Base-by-base conservation (phyloP, 2,888 invertebrate species). In the Syrista parreyssii region DNA sequence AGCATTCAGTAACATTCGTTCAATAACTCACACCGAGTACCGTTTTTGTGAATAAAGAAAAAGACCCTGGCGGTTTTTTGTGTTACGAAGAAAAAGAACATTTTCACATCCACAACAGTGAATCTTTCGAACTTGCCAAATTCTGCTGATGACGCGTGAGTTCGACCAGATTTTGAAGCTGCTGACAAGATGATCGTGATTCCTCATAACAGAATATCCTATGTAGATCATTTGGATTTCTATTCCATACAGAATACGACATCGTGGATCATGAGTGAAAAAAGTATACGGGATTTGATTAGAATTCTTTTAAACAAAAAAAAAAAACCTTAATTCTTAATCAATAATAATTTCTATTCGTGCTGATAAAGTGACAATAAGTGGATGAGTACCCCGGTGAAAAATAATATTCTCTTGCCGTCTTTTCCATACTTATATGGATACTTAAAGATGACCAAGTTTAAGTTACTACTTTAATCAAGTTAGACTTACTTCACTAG, bases 371-470 rank as follows among this genome's bases (percentile, higher is more conserved):
- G 55, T 76, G 74, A 78, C 78, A 78, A 78, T 78, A 78, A 78
- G 76, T 72, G 78, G 78, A 78, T 78, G 78, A 78, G 76, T 78
- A 78, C 74, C 78, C 78, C 78, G 78, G 78, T 78, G 74, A 76
- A 76, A 75, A 76, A 76, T 35, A 33, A 75, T 35, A 69, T 31
- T 73, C 75, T 71, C 6, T 71, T 34, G 75, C 12, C 71, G 31
- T 33, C 75, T 30, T 33, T 30, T 68, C 75, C 75, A 71, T 75
- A 6, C 34, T 74, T 33, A 3, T 71, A 71, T 68, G 71, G 71
- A 30, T 73, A 32, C 69, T 40, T n/a, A 73, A 68, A 55, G 68
- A 68, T 40, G 73, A 73, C 40, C 55, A 31, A 68, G 75, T 35
- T 73, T 72, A 3, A 68, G 73, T 78, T 76, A 78, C 78, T 76